phyloP scores from a whole-genome alignment of 2,113 vertebrate species.

The Aldabrachelys gigantea region DNA sequence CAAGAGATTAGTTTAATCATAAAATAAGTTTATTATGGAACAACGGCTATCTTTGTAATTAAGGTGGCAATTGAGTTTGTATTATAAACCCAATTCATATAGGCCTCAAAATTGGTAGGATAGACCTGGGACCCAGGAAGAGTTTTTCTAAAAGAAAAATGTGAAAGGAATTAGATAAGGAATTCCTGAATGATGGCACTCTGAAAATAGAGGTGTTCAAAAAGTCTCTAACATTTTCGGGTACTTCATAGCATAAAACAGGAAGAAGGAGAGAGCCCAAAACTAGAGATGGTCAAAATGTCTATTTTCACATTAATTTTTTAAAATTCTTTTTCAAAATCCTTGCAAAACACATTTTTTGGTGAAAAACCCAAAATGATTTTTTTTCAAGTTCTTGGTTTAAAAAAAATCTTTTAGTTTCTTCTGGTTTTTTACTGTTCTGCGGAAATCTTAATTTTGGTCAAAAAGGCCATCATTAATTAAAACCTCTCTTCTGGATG shows the following conservation, averaged over 20 bases:
- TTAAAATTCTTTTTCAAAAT: not conserved
- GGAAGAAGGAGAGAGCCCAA: not conserved
- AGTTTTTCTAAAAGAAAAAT: not conserved
- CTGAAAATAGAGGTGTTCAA: not conserved
- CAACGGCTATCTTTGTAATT: conserved; percentile 28
- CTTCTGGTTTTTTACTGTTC: not conserved
- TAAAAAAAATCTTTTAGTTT: not conserved
- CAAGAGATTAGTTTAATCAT: conserved; percentile 39
- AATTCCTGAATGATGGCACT: not conserved
- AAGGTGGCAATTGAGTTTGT: conserved; percentile 4
- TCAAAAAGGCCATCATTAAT: not conserved
- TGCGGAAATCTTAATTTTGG: not conserved
- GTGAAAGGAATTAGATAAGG: not conserved
- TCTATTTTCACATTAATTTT: not conserved
- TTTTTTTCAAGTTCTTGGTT: not conserved
- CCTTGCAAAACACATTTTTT: not conserved
- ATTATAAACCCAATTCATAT: conserved; percentile 30
- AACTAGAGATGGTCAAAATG: not conserved
- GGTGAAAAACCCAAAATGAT: not conserved
- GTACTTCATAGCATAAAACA: not conserved
- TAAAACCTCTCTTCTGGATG: not conserved
- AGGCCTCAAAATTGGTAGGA: not conserved
- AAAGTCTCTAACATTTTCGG: not conserved
- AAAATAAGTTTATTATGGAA: conserved; percentile 38
- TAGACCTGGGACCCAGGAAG: conserved; percentile 8